Evolutionary conservation across 2,113 vertebrate genomes (phyloP).

Genomic region (Morone chrysops): DNA sequence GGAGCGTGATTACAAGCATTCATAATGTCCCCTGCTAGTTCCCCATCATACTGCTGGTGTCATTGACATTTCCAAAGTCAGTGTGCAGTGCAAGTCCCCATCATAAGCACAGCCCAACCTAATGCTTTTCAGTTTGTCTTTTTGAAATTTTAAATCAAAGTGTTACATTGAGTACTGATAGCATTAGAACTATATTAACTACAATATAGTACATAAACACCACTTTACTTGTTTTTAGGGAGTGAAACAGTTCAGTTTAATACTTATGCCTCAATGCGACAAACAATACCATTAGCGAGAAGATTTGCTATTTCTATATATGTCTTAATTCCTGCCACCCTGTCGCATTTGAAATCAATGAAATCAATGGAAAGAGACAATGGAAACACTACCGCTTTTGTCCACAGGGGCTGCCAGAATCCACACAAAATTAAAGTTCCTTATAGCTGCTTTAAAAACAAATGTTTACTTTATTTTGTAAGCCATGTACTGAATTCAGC

Average conservation of each 20-base stretch:
- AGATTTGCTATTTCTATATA: too few species aligned
- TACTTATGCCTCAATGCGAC: too few species aligned
- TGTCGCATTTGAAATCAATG: too few species aligned
- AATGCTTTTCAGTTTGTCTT: neutral
- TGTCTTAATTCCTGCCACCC: neutral
- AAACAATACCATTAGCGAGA: too few species aligned
- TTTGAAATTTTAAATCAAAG: neutral
- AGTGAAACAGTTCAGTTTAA: too few species aligned
- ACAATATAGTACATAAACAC: neutral
- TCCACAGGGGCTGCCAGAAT: too few species aligned
- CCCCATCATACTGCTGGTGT: constrained; percentile 23
- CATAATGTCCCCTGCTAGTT: constrained; percentile 42
- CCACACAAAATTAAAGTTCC: too few species aligned
- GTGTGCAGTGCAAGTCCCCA: constrained; percentile 1
- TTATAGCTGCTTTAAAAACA: too few species aligned
- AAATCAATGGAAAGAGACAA: neutral
- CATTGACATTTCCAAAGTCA: constrained; percentile 49
- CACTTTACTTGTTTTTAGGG: too few species aligned
- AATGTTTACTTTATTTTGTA: too few species aligned
- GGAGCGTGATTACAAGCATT: constrained; percentile 42
- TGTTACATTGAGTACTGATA: neutral
- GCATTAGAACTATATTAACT: neutral
- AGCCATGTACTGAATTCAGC: neutral
- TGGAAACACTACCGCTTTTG: too few species aligned
- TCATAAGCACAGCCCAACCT: neutral